Conservation (phyloP, 2,113 vertebrate genomes). For the Motacilla tschutschensis region DNA sequence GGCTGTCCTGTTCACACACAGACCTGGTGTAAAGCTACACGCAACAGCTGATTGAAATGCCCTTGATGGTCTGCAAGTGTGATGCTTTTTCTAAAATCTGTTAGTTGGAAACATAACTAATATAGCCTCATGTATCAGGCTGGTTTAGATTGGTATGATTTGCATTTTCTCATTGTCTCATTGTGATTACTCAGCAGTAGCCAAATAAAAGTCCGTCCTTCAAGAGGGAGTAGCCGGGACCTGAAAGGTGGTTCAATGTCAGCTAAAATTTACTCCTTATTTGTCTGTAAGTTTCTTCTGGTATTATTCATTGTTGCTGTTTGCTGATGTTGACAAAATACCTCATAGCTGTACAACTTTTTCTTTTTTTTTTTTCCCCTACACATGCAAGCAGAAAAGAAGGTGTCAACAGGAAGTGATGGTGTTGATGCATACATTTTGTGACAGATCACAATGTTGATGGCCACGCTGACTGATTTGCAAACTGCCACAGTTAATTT, state of each 20-base stretch:
- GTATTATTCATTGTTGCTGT: background rate
- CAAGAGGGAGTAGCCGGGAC: background rate
- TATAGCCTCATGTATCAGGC: background rate
- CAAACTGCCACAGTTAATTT: background rate
- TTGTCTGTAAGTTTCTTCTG: background rate
- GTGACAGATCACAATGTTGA: background rate
- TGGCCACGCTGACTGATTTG: background rate
- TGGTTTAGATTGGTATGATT: background rate
- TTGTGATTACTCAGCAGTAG: background rate
- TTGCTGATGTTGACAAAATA: background rate
- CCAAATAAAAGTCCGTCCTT: background rate
- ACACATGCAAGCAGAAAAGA: background rate
- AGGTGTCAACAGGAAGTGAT: background rate
- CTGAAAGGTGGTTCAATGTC: background rate
- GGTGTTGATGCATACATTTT: background rate
- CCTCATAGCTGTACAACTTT: background rate
- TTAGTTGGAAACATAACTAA: background rate
- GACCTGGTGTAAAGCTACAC: rapidly evolving
- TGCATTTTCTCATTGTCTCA: background rate
- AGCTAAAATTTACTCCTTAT: background rate
- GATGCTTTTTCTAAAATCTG: background rate
- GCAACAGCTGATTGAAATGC: background rate
- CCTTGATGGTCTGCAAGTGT: background rate
- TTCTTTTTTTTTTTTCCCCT: background rate
- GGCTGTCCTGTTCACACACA: background rate